Conservation (phyloP, 2,797 vertebrate species). For the Paguma larvata region DNA sequence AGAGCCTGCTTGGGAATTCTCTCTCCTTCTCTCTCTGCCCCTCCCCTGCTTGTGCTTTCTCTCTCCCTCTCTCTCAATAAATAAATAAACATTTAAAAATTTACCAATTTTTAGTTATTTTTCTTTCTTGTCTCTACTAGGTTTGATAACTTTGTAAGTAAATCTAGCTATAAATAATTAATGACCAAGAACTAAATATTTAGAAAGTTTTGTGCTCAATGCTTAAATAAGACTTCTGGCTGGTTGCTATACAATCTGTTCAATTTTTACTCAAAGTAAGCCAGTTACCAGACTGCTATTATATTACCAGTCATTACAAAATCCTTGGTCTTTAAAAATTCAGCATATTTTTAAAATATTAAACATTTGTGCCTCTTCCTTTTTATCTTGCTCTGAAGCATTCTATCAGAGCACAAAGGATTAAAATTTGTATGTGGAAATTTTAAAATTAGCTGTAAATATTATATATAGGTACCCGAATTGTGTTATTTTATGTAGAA, state of each 20-base stretch:
- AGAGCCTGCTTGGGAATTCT: too few relatives aligned
- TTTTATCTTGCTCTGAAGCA: constrained; percentile 35
- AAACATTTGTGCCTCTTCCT: constrained; percentile 36
- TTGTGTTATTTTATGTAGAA: neutral
- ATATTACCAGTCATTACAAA: constrained; percentile 32
- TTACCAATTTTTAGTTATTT: constrained; percentile 1
- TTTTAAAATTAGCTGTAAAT: constrained; percentile 26
- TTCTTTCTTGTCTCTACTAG: neutral
- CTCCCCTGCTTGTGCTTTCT: too few relatives aligned
- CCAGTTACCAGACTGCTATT: neutral
- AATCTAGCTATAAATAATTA: constrained; percentile 56
- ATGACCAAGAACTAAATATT: neutral
- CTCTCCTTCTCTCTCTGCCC: too few relatives aligned
- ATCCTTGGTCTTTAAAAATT: constrained; percentile 51
- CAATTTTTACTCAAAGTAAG: constrained; percentile 23
- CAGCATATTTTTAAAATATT: constrained; percentile 70
- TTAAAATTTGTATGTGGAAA: constrained; percentile 25
- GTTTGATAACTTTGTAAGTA: neutral
- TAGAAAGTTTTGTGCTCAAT: constrained; percentile 29
- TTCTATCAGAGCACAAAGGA: neutral
- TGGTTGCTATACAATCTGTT: neutral
- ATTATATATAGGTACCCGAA: neutral
- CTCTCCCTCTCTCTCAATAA: too few relatives aligned
- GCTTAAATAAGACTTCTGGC: constrained; percentile 14
- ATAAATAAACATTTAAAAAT: neutral